phyloP scores from a whole-genome alignment of 1,140 invertebrate genomes.

The Drosophila chauvacae region DNA sequence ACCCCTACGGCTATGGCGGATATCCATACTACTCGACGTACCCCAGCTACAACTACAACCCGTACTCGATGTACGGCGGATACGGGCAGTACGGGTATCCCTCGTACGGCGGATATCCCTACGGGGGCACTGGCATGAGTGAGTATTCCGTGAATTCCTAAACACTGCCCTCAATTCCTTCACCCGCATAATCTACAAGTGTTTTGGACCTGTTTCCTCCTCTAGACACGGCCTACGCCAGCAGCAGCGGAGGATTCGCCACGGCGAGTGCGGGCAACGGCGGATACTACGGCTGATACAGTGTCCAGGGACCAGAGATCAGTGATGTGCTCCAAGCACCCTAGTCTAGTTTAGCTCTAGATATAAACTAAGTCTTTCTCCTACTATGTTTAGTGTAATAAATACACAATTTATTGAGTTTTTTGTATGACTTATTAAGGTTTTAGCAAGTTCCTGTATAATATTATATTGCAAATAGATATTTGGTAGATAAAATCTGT shows the following conservation, averaged over 20 bases:
- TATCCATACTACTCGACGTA: slow-evolving; percentile 48
- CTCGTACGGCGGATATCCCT: slow-evolving; percentile 61
- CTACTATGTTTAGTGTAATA: slow-evolving; percentile 24
- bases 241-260: slow-evolving; percentile 74
- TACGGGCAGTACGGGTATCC: slow-evolving; percentile 65
- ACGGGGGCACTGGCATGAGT: slow-evolving; percentile 70
- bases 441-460: background rate
- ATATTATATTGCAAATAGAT: background rate
- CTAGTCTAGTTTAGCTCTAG: slow-evolving; percentile 39
- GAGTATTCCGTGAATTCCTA: slow-evolving; percentile 38
- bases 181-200: slow-evolving; percentile 53
- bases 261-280: slow-evolving; percentile 63
- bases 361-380: slow-evolving; percentile 47
- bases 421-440: background rate
- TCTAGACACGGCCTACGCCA: slow-evolving; percentile 76
- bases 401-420: slow-evolving; percentile 6
- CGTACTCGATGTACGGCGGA: slow-evolving; percentile 42
- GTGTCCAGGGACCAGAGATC: background rate
- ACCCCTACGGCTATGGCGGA: slow-evolving; percentile 57
- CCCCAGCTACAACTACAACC: slow-evolving; percentile 51
- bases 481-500: background rate
- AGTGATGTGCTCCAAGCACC: slow-evolving; percentile 7
- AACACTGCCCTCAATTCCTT: background rate
- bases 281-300: slow-evolving; percentile 62
- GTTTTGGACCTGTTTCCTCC: slow-evolving; percentile 77